A percentile compares a stretch with the other conserved stretches of the same genome.
Evolutionary conservation across 2,797 vertebrate species (phyloP).

Genomic region (Champsocephalus gunnari): DNA sequence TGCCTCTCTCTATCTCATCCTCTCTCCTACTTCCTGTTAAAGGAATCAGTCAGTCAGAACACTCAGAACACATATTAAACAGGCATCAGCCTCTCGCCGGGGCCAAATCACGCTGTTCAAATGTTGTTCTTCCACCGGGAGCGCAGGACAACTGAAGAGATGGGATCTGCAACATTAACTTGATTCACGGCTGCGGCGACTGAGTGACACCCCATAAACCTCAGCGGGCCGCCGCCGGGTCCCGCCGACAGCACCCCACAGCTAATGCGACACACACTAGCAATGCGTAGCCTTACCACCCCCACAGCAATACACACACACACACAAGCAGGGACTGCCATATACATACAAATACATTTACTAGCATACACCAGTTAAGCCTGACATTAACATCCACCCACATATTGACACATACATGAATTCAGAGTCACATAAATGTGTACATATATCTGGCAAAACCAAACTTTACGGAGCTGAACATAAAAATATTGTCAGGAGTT

Average conservation of each 20-base stretch:
- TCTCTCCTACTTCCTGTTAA: slow-evolving; percentile 76
- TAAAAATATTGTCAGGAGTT: slow-evolving; percentile 24
- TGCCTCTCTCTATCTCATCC: slow-evolving; percentile 51
- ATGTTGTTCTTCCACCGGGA: slow-evolving; percentile 85
- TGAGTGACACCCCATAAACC: slow-evolving; percentile 87
- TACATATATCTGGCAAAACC: slow-evolving; percentile 22
- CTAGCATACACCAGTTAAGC: slow-evolving; percentile 17
- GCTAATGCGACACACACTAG: slow-evolving; percentile 82
- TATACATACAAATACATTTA: slow-evolving; percentile 30
- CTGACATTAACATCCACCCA: slow-evolving; percentile 44
- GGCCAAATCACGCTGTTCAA: slow-evolving; percentile 86
- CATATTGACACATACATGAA: slow-evolving; percentile 37
- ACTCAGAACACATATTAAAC: slow-evolving; percentile 86
- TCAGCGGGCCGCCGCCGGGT: slow-evolving; percentile 76
- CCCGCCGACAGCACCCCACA: slow-evolving; percentile 75
- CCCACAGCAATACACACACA: slow-evolving; percentile 41
- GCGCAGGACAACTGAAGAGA: slow-evolving; percentile 82
- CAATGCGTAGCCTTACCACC: slow-evolving; percentile 59
- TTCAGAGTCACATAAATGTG: slow-evolving; percentile 16
- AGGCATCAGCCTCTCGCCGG: slow-evolving; percentile 82
- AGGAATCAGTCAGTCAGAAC: slow-evolving; percentile 83
- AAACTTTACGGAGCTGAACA: slow-evolving; percentile 29
- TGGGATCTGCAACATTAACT: slow-evolving; percentile 87
- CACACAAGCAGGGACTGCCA: slow-evolving; percentile 4
- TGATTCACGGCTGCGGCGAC: slow-evolving; percentile 82